These are phyloP conservation scores for Eupithecia insigniata DNA, from an alignment of 2,888 invertebrate species.

Conservation along the genomic window DNA sequence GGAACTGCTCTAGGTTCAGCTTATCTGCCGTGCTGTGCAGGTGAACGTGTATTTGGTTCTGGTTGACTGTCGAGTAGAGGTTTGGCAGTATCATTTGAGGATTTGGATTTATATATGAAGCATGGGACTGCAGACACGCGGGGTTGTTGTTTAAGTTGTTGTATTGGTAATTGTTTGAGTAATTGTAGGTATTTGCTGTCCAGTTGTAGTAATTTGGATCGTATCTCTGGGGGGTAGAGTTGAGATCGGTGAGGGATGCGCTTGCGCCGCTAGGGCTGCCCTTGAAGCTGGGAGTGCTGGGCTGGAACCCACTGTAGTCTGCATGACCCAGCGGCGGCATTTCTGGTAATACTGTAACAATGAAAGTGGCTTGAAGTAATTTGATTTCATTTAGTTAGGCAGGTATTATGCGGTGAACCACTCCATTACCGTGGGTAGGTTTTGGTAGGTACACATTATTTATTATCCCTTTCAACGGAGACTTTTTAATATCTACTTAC, in stretches of 20 bases:
- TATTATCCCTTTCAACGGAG: not conserved
- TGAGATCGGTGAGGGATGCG: conserved; percentile 76
- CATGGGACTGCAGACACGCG: conserved; percentile 81
- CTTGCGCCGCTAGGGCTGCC: conserved; percentile 70
- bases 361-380: conserved; percentile 9
- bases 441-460: not conserved
- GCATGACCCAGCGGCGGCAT: conserved; percentile 74
- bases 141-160: conserved; percentile 84
- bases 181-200: conserved; percentile 87
- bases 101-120: conserved; percentile 85
- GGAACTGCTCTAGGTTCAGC: conserved; percentile 86
- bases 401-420: conserved; percentile 60
- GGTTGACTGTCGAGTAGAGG: conserved; percentile 92
- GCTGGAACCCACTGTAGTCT: conserved; percentile 74
- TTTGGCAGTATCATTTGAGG: conserved; percentile 91
- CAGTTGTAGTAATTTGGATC: conserved; percentile 86
- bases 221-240: conserved; percentile 73
- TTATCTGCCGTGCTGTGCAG: conserved; percentile 88
- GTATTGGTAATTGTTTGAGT: conserved; percentile 88
- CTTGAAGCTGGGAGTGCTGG: conserved; percentile 69
- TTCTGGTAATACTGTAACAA: conserved; percentile 83
- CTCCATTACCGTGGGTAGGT: conserved; percentile 56
- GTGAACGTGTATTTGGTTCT: conserved; percentile 93
- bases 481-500: not conserved
- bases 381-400: conserved; percentile 38